phyloP scores from a whole-genome alignment of 2,113 vertebrate genomes.

The Rhodinocichla rosea region DNA sequence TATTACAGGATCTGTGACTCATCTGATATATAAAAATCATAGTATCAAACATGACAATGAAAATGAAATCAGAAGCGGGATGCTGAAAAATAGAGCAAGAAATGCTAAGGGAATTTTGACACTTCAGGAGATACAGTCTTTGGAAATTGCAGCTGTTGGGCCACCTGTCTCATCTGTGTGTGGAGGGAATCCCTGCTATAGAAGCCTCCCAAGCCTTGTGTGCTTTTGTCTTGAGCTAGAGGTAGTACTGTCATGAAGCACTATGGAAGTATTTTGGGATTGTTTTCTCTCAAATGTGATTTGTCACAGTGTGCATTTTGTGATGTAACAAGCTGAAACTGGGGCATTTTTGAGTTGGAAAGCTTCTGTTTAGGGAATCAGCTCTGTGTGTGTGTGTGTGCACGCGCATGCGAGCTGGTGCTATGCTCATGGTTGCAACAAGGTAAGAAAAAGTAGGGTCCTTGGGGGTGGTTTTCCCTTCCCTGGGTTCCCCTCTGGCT shows the following conservation, averaged over 20 bases:
- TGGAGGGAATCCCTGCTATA: background rate
- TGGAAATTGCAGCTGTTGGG: background rate
- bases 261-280: background rate
- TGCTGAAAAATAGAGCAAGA: background rate
- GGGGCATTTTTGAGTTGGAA: background rate
- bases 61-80: background rate
- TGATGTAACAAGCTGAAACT: background rate
- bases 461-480: background rate
- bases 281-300: background rate
- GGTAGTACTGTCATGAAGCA: background rate
- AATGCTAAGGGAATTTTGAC: background rate
- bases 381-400: rapidly evolving
- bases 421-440: background rate
- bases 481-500: background rate
- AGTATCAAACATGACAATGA: background rate
- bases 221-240: background rate
- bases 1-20: background rate
- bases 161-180: background rate
- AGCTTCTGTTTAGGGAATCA: background rate
- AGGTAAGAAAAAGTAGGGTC: background rate
- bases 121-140: background rate
- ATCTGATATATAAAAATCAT: background rate
- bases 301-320: background rate
- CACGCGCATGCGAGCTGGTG: background rate
- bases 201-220: rapidly evolving